Evolutionary conservation across 1,140 invertebrate genomes (phyloP), one percentile per base, ranked within the genome.

Genomic region (Megathymus violae): DNA sequence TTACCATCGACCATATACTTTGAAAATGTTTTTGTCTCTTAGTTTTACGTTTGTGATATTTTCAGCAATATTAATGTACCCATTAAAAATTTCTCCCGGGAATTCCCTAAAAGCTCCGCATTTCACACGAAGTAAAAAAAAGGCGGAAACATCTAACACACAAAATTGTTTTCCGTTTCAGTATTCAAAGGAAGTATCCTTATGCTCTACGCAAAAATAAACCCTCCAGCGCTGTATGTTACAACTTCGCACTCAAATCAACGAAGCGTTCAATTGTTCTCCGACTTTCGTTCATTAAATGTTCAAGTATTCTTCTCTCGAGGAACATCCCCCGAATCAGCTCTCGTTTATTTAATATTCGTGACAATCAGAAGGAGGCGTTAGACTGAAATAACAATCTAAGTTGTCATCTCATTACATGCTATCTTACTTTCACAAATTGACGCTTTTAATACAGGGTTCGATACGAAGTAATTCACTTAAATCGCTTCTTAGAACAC

Each of bases 321-420:
- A 65, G 51, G 64, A 71, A 73, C 69, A 78, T 77, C 64, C 64
- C 56, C 64, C 43, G 62, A 78, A 82, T 82, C 76, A 82, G 69
- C 68, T 60, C 68, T 74, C 74, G 67, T 79, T 80, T 80, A 80
- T 82, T 82, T 82, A 80, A 82, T 80, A 74, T 74, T 82, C 62
- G 73, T 68, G 74, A 85, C 74, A 85, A 79, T 80, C 79, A 83
- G 68, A 74, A 70, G 64, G 67, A 67, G 58, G 68, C 61, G 59
- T 63, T 40, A 59, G 71, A 52, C 71, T 65, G 63, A 74, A 66
- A 80, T 78, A 82, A 80, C 70, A 78, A 78, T 76, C 66, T 73
- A 67, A 63, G 69, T 72, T 64, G 69, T 74, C 74, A 74, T 80
- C 72, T 75, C 64, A 76, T 80, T 80, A 78, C 77, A 70, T 78